Conservation (phyloP, 2,113 vertebrate species). For the Thomomys bottae region DNA sequence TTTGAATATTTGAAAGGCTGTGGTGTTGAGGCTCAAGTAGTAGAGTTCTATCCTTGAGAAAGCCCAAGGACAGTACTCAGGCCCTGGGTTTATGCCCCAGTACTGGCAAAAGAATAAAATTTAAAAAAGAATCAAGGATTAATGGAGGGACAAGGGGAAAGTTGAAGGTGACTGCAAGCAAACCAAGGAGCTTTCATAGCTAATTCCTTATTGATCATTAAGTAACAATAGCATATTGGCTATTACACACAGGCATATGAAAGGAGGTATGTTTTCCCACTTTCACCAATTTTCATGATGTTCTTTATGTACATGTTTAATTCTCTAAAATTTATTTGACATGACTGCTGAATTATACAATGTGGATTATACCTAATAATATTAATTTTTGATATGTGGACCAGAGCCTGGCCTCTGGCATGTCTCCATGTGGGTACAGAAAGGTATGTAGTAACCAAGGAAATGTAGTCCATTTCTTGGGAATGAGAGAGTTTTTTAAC, state of each 20-base stretch:
- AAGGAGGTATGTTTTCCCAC: neutral
- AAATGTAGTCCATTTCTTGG: neutral
- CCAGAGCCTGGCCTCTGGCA: too few species aligned
- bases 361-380: neutral
- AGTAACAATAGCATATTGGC: neutral
- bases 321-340: neutral
- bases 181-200: neutral
- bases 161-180: neutral
- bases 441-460: neutral
- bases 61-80: too few species aligned
- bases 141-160: neutral
- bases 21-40: too few species aligned
- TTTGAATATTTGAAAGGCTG: neutral
- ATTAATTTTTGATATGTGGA: too few species aligned
- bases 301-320: neutral
- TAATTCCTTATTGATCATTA: neutral
- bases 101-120: neutral
- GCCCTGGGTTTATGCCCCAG: too few species aligned
- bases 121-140: neutral
- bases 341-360: neutral
- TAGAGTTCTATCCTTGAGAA: too few species aligned
- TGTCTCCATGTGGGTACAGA: too few species aligned
- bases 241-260: neutral
- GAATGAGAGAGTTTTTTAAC: neutral
- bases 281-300: slow-evolving; percentile 28